Evolutionary conservation across 1,140 invertebrate species (phyloP).

Genomic region (Dolichoris vasculosae): DNA sequence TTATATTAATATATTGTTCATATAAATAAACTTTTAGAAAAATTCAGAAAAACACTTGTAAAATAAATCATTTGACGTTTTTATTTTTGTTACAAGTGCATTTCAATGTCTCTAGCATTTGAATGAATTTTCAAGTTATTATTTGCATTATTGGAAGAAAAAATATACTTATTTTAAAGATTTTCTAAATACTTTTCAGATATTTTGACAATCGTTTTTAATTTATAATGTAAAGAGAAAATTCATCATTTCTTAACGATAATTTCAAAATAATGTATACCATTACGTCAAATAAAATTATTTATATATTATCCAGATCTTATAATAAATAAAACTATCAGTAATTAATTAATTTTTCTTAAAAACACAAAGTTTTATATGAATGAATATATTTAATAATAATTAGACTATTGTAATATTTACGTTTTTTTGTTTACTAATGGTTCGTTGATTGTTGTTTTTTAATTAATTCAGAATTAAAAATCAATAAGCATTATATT

Average conservation of each 20-base stretch:
- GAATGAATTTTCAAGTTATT: conserved; percentile 8
- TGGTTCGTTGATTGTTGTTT: neutral
- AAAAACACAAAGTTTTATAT: too few relatives aligned
- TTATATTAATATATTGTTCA: too few relatives aligned
- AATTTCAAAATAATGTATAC: too few relatives aligned
- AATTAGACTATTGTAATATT: neutral
- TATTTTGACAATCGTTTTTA: neutral
- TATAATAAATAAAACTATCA: too few relatives aligned
- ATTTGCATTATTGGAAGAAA: neutral
- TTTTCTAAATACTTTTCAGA: conserved; percentile 16
- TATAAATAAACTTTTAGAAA: neutral
- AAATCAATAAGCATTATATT: neutral
- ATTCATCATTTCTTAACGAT: neutral
- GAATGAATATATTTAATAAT: too few relatives aligned
- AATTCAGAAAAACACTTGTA: neutral
- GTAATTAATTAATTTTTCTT: too few relatives aligned
- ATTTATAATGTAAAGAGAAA: neutral
- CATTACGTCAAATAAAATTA: too few relatives aligned
- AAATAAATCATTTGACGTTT: conserved; percentile 14
- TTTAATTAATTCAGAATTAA: neutral
- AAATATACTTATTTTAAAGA: neutral
- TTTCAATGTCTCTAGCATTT: neutral
- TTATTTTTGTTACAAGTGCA: neutral
- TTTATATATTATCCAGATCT: too few relatives aligned
- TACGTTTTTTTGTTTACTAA: neutral